Evolutionary conservation across 2,888 invertebrate genomes (phyloP).

Genomic region (Drosophila merina): DNA sequence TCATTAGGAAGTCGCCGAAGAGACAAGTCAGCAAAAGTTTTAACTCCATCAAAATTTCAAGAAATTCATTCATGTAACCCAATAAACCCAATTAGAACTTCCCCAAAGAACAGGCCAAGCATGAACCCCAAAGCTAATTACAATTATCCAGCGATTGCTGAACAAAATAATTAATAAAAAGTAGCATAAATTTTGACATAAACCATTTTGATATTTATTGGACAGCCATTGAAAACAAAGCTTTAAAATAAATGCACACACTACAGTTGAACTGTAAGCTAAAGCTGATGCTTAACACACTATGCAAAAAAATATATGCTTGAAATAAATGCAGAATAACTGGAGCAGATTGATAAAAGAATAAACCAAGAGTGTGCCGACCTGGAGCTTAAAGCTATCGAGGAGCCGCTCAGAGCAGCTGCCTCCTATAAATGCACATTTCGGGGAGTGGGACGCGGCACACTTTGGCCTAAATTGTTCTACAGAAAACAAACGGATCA

Average conservation of each 20-base stretch:
- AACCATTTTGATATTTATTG: conserved; percentile 54
- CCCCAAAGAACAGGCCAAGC: not conserved
- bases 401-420: conserved; percentile 45
- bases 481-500: not conserved
- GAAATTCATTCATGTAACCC: not conserved
- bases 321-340: conserved; percentile 29
- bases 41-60: not conserved
- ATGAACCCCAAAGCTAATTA: not conserved
- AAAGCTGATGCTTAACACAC: conserved; percentile 38
- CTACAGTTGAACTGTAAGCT: conserved; percentile 63
- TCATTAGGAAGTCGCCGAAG: not conserved
- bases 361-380: conserved; percentile 42
- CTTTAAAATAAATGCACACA: conserved; percentile 48
- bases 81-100: not conserved
- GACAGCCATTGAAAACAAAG: conserved; percentile 55
- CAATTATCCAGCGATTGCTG: no score
- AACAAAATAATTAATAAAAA: no score
- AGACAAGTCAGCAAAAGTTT: not conserved
- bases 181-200: conserved; percentile 24
- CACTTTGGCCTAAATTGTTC: conserved; percentile 21
- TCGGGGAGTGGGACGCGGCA: conserved; percentile 40
- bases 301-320: conserved; percentile 22
- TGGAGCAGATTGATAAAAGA: not conserved
- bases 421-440: conserved; percentile 66
- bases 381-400: conserved; percentile 55